phyloP scores from a whole-genome alignment of 1,140 invertebrate genomes.

The Zaprionus camerounensis region DNA sequence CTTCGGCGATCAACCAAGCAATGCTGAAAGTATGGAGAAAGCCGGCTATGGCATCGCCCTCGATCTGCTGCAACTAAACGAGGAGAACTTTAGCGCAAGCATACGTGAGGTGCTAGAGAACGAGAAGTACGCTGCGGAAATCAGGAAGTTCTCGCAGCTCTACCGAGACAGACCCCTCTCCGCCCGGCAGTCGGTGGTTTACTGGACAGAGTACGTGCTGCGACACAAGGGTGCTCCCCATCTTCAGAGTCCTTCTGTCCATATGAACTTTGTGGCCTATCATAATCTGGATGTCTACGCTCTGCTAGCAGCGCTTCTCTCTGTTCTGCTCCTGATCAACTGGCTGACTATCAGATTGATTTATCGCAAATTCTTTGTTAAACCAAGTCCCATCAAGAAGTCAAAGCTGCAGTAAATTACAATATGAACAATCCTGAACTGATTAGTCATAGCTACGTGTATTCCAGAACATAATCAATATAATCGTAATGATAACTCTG shows the following conservation, averaged over 20 bases:
- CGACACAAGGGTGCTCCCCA: slow-evolving; percentile 84
- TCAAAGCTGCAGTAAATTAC: background rate
- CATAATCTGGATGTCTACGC: slow-evolving; percentile 63
- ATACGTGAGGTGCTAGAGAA: slow-evolving; percentile 65
- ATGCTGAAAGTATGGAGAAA: slow-evolving; percentile 84
- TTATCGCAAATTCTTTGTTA: slow-evolving; percentile 13
- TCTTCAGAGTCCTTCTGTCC: slow-evolving; percentile 77
- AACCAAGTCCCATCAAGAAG: slow-evolving; percentile 9
- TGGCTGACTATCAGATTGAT: background rate
- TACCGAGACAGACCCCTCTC: slow-evolving; percentile 74
- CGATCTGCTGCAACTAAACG: slow-evolving; percentile 77
- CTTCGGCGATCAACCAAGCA: slow-evolving; percentile 87
- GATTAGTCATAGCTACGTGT: background rate
- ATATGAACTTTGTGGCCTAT: slow-evolving; percentile 55
- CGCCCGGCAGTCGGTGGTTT: slow-evolving; percentile 62
- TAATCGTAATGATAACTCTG: background rate
- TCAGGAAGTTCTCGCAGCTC: slow-evolving; percentile 59
- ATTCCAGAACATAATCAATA: background rate
- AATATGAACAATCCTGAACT: background rate
- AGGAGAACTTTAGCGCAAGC: slow-evolving; percentile 62
- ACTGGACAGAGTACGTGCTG: slow-evolving; percentile 81
- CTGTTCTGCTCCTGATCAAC: slow-evolving; percentile 8
- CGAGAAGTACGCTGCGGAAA: slow-evolving; percentile 47
- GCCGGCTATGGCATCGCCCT: slow-evolving; percentile 85
- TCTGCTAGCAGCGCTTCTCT: slow-evolving; percentile 3